A percentile compares a stretch with the other conserved stretches of the same genome.
phyloP scores from a whole-genome alignment of 2,797 vertebrate species.

The Galago senegalensis region DNA sequence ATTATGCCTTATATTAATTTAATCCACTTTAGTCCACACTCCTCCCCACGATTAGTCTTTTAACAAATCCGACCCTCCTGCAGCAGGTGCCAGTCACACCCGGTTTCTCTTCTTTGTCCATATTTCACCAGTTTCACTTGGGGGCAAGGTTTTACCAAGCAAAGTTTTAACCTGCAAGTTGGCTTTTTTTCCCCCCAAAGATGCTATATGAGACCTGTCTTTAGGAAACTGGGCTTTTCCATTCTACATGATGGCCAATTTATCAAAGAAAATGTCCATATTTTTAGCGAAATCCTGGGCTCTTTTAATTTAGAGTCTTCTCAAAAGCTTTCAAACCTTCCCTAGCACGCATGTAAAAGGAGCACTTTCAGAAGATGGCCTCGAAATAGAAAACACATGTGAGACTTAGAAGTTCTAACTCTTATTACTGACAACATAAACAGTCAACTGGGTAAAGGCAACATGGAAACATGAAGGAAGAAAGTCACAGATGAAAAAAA shows the following conservation, averaged over 20 bases:
- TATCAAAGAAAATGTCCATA: neutral
- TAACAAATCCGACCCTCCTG: neutral
- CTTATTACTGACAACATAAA: conserved; percentile 59
- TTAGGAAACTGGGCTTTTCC: neutral
- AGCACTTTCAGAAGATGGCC: conserved; percentile 20
- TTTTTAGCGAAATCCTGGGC: conserved; percentile 17
- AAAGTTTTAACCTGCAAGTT: neutral
- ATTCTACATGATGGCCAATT: neutral
- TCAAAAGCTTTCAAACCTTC: neutral
- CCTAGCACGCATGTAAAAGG: neutral
- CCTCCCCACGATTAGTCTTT: neutral
- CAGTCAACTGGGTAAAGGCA: conserved; percentile 53
- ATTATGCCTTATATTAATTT: neutral
- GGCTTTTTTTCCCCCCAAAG: neutral
- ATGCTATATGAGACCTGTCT: neutral
- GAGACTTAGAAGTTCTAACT: conserved; percentile 47
- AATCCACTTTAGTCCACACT: neutral
- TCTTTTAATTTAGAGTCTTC: conserved; percentile 5
- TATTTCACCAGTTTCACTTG: neutral
- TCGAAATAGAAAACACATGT: conserved; percentile 74
- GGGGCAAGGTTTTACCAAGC: neutral
- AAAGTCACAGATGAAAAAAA: conserved; percentile 45
- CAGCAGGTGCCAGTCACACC: neutral
- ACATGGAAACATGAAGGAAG: conserved; percentile 52
- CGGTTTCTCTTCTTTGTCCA: neutral